A percentile compares a stretch with the other conserved stretches of the same genome.
Conservation (phyloP, 1,140 invertebrate species). For the Varroa destructor region DNA sequence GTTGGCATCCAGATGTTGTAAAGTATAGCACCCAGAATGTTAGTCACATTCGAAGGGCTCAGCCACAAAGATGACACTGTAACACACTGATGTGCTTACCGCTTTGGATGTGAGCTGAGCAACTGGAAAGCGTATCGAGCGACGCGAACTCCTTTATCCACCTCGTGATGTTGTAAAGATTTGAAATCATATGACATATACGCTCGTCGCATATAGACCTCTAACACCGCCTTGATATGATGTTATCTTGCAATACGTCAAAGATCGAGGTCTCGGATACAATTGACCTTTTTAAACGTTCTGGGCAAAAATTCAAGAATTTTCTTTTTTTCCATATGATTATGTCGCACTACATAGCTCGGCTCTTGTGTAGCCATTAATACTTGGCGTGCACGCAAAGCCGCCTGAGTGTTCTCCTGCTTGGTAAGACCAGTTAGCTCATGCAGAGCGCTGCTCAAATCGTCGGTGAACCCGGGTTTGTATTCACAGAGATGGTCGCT, state of each 20-base stretch:
- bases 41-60: neutral
- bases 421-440: slow-evolving; percentile 86
- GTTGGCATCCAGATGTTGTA: neutral
- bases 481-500: slow-evolving; percentile 85
- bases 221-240: slow-evolving; percentile 89
- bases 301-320: slow-evolving; percentile 90
- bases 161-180: slow-evolving; percentile 68
- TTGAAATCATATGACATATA: slow-evolving; percentile 89
- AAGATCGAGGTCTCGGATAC: slow-evolving; percentile 94
- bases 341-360: slow-evolving; percentile 86
- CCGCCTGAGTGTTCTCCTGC: slow-evolving; percentile 86
- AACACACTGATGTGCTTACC: neutral
- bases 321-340: slow-evolving; percentile 96
- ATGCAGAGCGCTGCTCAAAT: slow-evolving; percentile 73
- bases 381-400: slow-evolving; percentile 67
- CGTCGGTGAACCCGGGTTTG: slow-evolving; percentile 88
- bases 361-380: slow-evolving; percentile 93
- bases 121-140: slow-evolving; percentile 90
- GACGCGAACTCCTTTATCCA: slow-evolving; percentile 65
- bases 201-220: slow-evolving; percentile 84
- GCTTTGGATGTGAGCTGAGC: slow-evolving; percentile 71
- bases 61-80: neutral
- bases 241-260: slow-evolving; percentile 96
- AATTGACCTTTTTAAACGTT: slow-evolving; percentile 90
- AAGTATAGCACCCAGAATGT: too few relatives aligned